A percentile compares a stretch with the other conserved stretches of the same genome.
These are phyloP conservation scores for Oreochromis niloticus DNA, from an alignment of 2,113 vertebrate species.

Conservation along the genomic window DNA sequence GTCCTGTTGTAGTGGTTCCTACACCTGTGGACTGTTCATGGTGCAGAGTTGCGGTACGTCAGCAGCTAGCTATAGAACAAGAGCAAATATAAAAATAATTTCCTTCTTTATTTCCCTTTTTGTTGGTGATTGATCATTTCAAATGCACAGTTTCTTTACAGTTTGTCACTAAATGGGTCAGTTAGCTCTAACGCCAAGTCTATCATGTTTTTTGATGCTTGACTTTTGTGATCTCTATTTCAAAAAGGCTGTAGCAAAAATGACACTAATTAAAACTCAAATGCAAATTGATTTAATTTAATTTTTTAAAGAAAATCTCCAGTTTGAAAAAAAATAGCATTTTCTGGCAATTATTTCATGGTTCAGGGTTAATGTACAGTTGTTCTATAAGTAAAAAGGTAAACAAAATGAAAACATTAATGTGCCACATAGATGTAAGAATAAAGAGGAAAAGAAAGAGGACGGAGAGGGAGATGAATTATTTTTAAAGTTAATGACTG, in stretches of 20 bases:
- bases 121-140: neutral
- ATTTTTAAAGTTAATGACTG: neutral
- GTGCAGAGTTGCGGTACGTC: neutral
- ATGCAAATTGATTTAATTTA: neutral
- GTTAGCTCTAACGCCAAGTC: neutral
- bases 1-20: neutral
- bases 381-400: neutral
- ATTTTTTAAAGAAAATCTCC: neutral
- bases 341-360: neutral
- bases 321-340: neutral
- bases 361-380: neutral
- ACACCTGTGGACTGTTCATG: neutral
- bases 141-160: neutral
- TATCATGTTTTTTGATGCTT: neutral
- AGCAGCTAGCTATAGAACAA: neutral
- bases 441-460: neutral
- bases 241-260: neutral
- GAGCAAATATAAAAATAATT: neutral
- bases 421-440: neutral
- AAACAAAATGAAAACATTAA: neutral
- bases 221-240: neutral
- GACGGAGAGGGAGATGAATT: neutral
- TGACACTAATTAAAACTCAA: neutral
- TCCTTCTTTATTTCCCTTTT: neutral
- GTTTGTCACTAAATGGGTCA: neutral